Percentiles rank a stretch among this genome's conserved stretches.
phyloP scores from a whole-genome alignment of 1,140 invertebrate genomes.

The Magallana gigas region DNA sequence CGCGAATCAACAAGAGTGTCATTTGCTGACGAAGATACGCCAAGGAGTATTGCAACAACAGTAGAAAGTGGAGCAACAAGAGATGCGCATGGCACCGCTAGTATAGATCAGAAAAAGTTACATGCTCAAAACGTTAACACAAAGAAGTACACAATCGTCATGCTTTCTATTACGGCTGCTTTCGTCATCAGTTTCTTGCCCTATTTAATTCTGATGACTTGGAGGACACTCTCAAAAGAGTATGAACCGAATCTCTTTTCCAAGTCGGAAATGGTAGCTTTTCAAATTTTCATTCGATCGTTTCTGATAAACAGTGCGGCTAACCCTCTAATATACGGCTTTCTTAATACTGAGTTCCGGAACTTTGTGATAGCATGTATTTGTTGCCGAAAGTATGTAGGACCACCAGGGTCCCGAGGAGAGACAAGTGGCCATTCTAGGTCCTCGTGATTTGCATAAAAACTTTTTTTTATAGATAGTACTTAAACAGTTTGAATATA shows the following conservation, averaged over 20 bases:
- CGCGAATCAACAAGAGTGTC: conserved; percentile 11
- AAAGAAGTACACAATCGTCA: conserved; percentile 51
- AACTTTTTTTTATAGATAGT: too few relatives aligned
- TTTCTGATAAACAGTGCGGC: conserved; percentile 61
- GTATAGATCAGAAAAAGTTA: conserved; percentile 46
- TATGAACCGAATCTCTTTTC: conserved; percentile 56
- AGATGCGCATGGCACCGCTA: conserved; percentile 41
- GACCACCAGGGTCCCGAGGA: neutral
- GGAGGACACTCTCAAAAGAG: conserved; percentile 51
- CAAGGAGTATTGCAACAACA: neutral
- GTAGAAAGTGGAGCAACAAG: conserved; percentile 30
- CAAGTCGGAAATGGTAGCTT: conserved; percentile 52
- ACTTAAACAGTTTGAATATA: too few relatives aligned
- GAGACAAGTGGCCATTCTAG: conserved; percentile 18
- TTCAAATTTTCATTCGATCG: conserved; percentile 61
- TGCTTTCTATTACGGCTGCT: conserved; percentile 50
- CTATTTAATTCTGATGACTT: conserved; percentile 51
- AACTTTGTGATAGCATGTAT: conserved; percentile 35
- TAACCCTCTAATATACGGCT: conserved; percentile 64
- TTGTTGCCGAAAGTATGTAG: conserved; percentile 15
- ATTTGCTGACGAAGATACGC: neutral
- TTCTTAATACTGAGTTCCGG: conserved; percentile 63
- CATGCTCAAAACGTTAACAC: conserved; percentile 48
- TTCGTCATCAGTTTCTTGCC: conserved; percentile 55
- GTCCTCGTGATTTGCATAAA: neutral